Percentiles rank a stretch among this genome's conserved stretches.
Evolutionary conservation across 92 coral and sea anemone genomes (phyloP).

Genomic region (Siderastrea radians): DNA sequence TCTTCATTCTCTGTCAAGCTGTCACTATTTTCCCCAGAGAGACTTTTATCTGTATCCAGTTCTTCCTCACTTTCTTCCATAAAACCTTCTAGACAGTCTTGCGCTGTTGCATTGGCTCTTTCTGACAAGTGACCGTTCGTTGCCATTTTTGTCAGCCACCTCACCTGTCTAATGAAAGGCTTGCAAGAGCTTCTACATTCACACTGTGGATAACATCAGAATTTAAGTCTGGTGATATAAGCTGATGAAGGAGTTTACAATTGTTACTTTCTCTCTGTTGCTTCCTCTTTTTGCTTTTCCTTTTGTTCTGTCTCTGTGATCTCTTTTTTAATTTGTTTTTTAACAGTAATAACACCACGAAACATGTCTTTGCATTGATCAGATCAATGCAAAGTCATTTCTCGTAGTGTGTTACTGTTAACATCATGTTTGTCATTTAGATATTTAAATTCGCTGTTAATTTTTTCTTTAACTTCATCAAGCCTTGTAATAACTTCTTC

Average conservation of each 20-base stretch:
- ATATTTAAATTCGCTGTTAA: too few species aligned
- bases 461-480: too few species aligned
- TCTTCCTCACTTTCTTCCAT: too few species aligned
- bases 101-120: neutral
- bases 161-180: conserved; percentile 47
- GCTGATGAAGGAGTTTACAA: conserved; percentile 52
- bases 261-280: conserved; percentile 43
- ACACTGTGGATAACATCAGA: conserved; percentile 53
- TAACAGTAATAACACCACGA: conserved; percentile 17
- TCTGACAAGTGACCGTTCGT: neutral
- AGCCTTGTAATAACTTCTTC: too few species aligned
- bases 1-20: too few species aligned
- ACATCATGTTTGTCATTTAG: too few species aligned
- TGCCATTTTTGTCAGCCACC: neutral
- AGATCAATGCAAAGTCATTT: conserved; percentile 33
- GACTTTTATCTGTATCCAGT: too few species aligned
- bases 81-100: too few species aligned
- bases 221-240: conserved; percentile 60
- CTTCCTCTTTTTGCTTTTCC: conserved; percentile 61
- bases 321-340: conserved; percentile 59
- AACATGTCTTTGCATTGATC: neutral
- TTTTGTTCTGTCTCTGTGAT: conserved; percentile 68
- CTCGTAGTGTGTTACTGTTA: conserved; percentile 4
- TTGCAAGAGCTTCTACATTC: conserved; percentile 59
- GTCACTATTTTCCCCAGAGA: too few species aligned